These are phyloP conservation scores for Imbricaverruca yamaguchii DNA, from an alignment of 2,888 invertebrate species.

Conservation along the genomic window DNA sequence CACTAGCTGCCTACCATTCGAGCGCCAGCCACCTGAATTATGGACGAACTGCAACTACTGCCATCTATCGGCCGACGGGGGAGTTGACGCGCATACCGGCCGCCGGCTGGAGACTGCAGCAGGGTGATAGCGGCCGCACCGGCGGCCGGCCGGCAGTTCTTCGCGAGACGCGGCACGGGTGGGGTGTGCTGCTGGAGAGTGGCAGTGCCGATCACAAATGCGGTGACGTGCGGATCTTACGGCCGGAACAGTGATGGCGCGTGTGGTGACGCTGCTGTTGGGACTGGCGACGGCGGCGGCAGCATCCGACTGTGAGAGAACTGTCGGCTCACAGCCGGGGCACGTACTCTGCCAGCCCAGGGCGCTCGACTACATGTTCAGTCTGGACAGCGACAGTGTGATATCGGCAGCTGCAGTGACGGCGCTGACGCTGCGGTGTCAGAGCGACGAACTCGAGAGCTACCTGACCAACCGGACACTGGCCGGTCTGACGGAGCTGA, in stretches of 20 bases:
- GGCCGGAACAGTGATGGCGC: background rate
- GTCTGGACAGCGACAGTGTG: slow-evolving; percentile 28
- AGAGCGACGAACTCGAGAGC: slow-evolving; percentile 70
- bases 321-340: background rate
- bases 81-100: background rate
- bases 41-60: background rate
- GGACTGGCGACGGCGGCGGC: background rate
- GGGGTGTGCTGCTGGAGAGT: too few relatives aligned
- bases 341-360: slow-evolving; percentile 11
- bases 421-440: slow-evolving; percentile 51
- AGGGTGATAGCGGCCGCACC: background rate
- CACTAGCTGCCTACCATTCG: too few relatives aligned
- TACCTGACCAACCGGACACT: slow-evolving; percentile 44
- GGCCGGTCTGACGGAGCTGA: slow-evolving; percentile 55
- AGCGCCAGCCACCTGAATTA: too few relatives aligned
- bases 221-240: background rate
- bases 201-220: too few relatives aligned
- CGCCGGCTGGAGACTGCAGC: slow-evolving; percentile 11
- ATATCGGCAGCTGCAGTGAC: slow-evolving; percentile 28
- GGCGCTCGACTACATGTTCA: slow-evolving; percentile 12
- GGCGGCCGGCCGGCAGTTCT: too few relatives aligned
- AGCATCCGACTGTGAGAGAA: background rate
- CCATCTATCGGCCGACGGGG: background rate
- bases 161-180: too few relatives aligned
- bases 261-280: background rate